Evolutionary conservation across 2,888 invertebrate species (phyloP).

Genomic region (Allygus modestus): DNA sequence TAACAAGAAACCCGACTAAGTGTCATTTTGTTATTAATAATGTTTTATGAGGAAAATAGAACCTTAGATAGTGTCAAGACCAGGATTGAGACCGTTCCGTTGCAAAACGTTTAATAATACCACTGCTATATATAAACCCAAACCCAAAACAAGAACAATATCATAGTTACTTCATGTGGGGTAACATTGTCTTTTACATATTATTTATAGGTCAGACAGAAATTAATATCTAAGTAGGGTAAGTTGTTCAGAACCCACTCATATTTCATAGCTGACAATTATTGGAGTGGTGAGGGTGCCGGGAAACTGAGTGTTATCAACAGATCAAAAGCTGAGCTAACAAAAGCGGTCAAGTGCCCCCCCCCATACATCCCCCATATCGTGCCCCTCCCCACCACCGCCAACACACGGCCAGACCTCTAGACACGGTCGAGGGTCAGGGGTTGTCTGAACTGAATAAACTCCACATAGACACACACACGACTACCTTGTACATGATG

Average conservation of each 20-base stretch:
- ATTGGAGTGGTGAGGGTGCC: neutral
- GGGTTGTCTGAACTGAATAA: slow-evolving; percentile 1
- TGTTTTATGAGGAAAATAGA: too few relatives aligned
- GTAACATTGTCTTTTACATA: too few relatives aligned
- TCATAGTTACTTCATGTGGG: too few relatives aligned
- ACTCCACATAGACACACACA: neutral
- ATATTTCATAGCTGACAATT: slow-evolving; percentile 35
- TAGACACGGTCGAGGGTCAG: slow-evolving; percentile 8
- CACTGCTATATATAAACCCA: too few relatives aligned
- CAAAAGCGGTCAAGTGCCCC: slow-evolving; percentile 49
- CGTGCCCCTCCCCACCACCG: neutral
- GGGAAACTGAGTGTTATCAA: slow-evolving; percentile 52
- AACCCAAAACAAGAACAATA: too few relatives aligned
- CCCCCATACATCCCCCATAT: neutral
- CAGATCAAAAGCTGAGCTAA: slow-evolving; percentile 48
- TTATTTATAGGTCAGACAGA: too few relatives aligned
- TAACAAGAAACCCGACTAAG: too few relatives aligned
- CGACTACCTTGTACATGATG: neutral
- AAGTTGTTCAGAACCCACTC: slow-evolving; percentile 7
- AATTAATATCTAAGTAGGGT: neutral
- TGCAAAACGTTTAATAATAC: too few relatives aligned
- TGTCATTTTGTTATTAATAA: too few relatives aligned
- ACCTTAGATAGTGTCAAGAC: too few relatives aligned
- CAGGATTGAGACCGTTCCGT: too few relatives aligned
- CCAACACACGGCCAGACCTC: neutral